A percentile compares a stretch with the other conserved stretches of the same genome.
These are phyloP conservation scores for Amphipoea lucens DNA, from an alignment of 2,888 invertebrate genomes.

Conservation along the genomic window DNA sequence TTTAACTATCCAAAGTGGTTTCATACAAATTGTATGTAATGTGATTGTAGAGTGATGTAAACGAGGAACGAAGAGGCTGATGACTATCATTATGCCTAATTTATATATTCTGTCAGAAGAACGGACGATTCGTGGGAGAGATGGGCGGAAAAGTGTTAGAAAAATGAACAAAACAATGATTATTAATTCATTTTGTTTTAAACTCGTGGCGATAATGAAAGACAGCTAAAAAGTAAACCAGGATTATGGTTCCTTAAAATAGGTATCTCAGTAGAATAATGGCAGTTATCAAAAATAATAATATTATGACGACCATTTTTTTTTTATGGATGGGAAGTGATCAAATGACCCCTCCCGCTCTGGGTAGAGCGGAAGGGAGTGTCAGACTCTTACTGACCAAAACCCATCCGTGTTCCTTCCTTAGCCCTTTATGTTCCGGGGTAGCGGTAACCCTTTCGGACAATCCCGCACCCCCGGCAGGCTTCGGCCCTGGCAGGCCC, in stretches of 20 bases:
- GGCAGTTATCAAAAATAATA: not conserved
- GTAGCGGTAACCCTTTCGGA: too few relatives aligned
- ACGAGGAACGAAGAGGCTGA: constrained; percentile 81
- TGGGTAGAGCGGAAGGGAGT: too few relatives aligned
- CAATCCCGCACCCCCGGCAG: too few relatives aligned
- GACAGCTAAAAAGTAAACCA: too few relatives aligned
- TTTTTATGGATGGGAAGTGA: too few relatives aligned
- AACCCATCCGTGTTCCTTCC: too few relatives aligned
- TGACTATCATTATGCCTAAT: constrained; percentile 86
- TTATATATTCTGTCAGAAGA: constrained; percentile 85
- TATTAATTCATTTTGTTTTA: not conserved
- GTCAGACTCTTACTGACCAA: too few relatives aligned
- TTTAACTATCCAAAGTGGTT: constrained; percentile 70
- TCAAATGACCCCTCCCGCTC: too few relatives aligned
- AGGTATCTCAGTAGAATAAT: not conserved
- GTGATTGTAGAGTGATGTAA: constrained; percentile 84
- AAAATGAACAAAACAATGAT: not conserved
- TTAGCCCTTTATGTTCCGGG: too few relatives aligned
- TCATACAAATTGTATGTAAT: constrained; percentile 75
- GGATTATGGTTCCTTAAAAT: too few relatives aligned
- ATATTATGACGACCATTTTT: not conserved
- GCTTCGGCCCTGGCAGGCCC: too few relatives aligned
- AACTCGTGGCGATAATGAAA: not conserved
- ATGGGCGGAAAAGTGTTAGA: constrained; percentile 61
- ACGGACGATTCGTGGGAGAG: constrained; percentile 76